These are phyloP conservation scores for Diloba caeruleocephala DNA, from an alignment of 2,888 invertebrate genomes.

Conservation along the genomic window DNA sequence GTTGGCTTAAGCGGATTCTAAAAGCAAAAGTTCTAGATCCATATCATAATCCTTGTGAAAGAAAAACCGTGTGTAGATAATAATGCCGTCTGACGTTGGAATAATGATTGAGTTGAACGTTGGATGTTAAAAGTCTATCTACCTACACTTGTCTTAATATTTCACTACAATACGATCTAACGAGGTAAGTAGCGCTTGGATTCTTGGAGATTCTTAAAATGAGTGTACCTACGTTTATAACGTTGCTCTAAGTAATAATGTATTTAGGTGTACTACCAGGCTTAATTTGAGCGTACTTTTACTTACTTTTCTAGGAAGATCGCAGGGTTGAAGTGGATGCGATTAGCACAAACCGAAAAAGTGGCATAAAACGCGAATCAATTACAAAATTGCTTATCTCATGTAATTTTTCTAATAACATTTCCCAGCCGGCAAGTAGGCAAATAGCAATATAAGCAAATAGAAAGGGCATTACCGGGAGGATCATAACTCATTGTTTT, in stretches of 20 bases:
- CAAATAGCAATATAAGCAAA: conserved; percentile 81
- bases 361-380: conserved; percentile 6
- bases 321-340: too few species aligned
- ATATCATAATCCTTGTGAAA: conserved; percentile 43
- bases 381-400: too few species aligned
- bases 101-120: conserved; percentile 61
- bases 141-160: conserved; percentile 61
- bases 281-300: too few species aligned
- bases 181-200: conserved; percentile 46
- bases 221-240: too few species aligned
- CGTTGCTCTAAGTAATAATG: too few species aligned
- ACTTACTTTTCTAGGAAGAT: too few species aligned
- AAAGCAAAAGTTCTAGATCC: conserved; percentile 39
- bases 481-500: conserved; percentile 85
- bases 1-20: conserved; percentile 48
- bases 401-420: conserved; percentile 63
- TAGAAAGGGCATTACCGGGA: conserved; percentile 77
- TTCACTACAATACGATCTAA: conserved; percentile 58
- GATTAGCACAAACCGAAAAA: too few species aligned
- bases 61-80: conserved; percentile 45
- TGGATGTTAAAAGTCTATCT: conserved; percentile 57
- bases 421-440: conserved; percentile 68
- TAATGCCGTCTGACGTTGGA: conserved; percentile 55
- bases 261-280: too few species aligned
- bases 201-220: conserved; percentile 17